Conservation (phyloP, 1,140 invertebrate genomes). For the Colletes gigas region DNA sequence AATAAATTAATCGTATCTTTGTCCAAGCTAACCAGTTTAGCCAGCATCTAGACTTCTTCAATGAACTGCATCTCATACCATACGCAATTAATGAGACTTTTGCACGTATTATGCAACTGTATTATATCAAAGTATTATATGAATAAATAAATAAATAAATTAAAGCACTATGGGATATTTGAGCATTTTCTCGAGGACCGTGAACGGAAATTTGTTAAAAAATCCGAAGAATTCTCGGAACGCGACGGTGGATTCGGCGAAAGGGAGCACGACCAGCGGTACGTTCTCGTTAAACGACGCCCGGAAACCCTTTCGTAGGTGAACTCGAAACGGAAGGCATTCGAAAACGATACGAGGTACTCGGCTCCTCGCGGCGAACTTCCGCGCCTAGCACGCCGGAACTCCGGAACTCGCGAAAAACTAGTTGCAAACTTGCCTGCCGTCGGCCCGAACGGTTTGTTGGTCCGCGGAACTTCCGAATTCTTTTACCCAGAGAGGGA, state of each 20-base stretch:
- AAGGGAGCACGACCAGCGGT: not conserved
- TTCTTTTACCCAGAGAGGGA: slow-evolving; percentile 42
- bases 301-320: slow-evolving; percentile 5
- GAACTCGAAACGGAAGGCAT: slow-evolving; percentile 51
- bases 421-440: slow-evolving; percentile 50
- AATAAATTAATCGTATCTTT: no score
- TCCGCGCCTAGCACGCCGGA: not conserved
- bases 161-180: no score
- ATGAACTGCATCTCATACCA: no score
- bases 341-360: slow-evolving; percentile 38
- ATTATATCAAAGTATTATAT: no score
- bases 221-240: no score
- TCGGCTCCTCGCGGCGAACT: slow-evolving; percentile 39
- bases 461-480: slow-evolving; percentile 45
- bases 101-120: no score
- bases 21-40: no score
- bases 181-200: no score
- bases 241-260: not conserved
- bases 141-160: no score
- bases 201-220: no score
- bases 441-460: slow-evolving; percentile 33
- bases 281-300: slow-evolving; percentile 47
- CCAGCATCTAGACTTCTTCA: no score
- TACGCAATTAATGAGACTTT: no score
- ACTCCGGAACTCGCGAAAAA: slow-evolving; percentile 48